Evolutionary conservation across 2,888 invertebrate species (phyloP).

Genomic region (Erebia ligea): DNA sequence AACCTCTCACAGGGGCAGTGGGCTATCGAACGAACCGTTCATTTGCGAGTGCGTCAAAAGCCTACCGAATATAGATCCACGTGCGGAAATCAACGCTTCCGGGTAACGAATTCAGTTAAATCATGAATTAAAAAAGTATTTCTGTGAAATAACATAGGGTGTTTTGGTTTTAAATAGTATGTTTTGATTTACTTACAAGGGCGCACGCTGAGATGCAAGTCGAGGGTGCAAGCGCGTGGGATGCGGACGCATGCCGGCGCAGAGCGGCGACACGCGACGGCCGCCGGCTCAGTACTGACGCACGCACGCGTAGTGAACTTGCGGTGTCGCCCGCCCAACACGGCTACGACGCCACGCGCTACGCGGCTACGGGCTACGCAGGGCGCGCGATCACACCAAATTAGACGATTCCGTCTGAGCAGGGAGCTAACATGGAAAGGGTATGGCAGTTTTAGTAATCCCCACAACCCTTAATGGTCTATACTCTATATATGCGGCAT

Average conservation of each 20-base stretch:
- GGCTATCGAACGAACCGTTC: conserved; percentile 81
- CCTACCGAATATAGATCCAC: conserved; percentile 67
- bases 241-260: conserved; percentile 67
- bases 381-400: conserved; percentile 46
- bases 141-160: background rate
- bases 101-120: conserved; percentile 39
- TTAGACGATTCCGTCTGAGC: too few relatives aligned
- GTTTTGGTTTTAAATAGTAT: conserved; percentile 23
- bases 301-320: conserved; percentile 57
- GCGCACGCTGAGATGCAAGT: conserved; percentile 70
- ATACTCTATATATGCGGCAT: too few relatives aligned
- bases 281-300: conserved; percentile 72
- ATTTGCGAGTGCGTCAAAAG: conserved; percentile 74
- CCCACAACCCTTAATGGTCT: too few relatives aligned
- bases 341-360: conserved; percentile 59
- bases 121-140: conserved; percentile 51
- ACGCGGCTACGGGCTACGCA: conserved; percentile 62
- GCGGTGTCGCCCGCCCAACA: conserved; percentile 48
- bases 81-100: conserved; percentile 66
- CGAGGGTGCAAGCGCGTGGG: conserved; percentile 51
- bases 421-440: too few relatives aligned
- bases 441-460: too few relatives aligned
- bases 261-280: conserved; percentile 70
- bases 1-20: conserved; percentile 81
- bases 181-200: conserved; percentile 67